Evolutionary conservation across 2,797 vertebrate species (phyloP).

Genomic region (Euphonia xanthogaster): DNA sequence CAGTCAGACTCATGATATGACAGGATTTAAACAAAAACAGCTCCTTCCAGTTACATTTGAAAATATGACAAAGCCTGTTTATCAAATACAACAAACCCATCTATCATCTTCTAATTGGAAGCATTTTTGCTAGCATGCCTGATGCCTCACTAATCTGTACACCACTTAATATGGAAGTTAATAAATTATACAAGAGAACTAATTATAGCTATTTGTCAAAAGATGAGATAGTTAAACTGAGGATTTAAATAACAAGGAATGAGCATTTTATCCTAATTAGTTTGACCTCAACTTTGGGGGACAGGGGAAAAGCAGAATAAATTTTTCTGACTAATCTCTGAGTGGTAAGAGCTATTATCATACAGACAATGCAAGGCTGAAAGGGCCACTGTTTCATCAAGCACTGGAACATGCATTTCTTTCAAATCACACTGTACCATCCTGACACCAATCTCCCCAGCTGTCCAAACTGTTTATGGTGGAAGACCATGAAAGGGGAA

Average conservation of each 20-base stretch:
- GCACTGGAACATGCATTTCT: not conserved
- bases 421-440: not conserved
- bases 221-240: conserved; percentile 57
- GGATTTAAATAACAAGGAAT: conserved; percentile 61
- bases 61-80: conserved; percentile 60
- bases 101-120: conserved; percentile 64
- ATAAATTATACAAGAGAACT: conserved; percentile 73
- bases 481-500: not conserved
- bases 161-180: conserved; percentile 64
- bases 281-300: conserved; percentile 58
- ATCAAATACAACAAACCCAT: conserved; percentile 59
- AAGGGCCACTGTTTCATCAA: conserved; percentile 13
- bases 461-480: not conserved
- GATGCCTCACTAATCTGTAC: conserved; percentile 57
- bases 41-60: conserved; percentile 24
- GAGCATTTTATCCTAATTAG: conserved; percentile 70
- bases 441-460: not conserved
- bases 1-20: not conserved
- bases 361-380: not conserved
- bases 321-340: conserved; percentile 33
- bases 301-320: conserved; percentile 17
- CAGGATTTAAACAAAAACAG: conserved; percentile 11
- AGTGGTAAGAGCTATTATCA: not conserved
- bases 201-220: conserved; percentile 75
- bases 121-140: conserved; percentile 41